Evolutionary conservation across 2,113 vertebrate species (phyloP).

Genomic region (Struthidea cinerea): DNA sequence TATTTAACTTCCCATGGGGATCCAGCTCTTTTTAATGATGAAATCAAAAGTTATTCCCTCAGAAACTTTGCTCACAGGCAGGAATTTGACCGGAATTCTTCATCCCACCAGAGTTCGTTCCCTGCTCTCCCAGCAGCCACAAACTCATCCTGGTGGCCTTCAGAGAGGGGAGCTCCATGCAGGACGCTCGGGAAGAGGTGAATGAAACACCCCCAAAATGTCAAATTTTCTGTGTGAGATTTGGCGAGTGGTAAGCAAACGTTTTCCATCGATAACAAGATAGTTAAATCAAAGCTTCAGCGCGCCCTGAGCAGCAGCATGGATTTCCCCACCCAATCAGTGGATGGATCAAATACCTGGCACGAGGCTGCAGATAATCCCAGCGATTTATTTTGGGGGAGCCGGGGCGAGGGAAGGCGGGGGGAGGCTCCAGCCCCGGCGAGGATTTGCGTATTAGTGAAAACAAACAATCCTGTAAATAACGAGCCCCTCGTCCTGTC

Average conservation of each 20-base stretch:
- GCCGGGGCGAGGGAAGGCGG: not conserved
- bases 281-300: constrained; percentile 54
- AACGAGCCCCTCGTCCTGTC: constrained; percentile 87
- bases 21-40: not conserved
- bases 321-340: constrained; percentile 64
- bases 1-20: not conserved
- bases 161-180: rapidly evolving
- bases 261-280: constrained; percentile 51
- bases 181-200: rapidly evolving
- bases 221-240: not conserved
- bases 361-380: constrained; percentile 50
- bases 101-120: not conserved
- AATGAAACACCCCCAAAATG: not conserved
- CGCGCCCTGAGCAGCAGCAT: constrained; percentile 15
- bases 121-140: not conserved
- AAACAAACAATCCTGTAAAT: constrained; percentile 94
- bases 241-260: constrained; percentile 20
- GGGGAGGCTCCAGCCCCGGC: not conserved
- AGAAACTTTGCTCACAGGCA: not conserved
- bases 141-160: not conserved
- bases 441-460: constrained; percentile 80
- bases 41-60: not conserved
- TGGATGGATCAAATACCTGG: constrained; percentile 47
- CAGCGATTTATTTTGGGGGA: constrained; percentile 46
- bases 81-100: not conserved